Percentiles rank a stretch among this genome's conserved stretches.
These are phyloP conservation scores for Sinodicranocentrus sp. DNA, from an alignment of 2,888 invertebrate genomes.

Conservation along the genomic window DNA sequence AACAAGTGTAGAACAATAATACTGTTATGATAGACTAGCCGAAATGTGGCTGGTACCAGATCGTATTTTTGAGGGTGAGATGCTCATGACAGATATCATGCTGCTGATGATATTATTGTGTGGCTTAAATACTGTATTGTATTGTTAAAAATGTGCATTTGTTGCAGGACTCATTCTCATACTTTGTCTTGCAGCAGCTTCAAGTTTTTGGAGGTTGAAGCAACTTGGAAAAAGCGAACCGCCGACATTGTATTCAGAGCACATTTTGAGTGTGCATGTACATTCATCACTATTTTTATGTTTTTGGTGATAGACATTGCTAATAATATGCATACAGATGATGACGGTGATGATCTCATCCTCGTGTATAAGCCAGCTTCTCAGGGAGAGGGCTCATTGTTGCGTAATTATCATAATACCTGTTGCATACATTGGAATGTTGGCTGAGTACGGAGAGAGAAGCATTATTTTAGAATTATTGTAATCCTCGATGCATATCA, in stretches of 20 bases:
- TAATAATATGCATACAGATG: constrained; percentile 54
- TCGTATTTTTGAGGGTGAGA: constrained; percentile 21
- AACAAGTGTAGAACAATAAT: constrained; percentile 12
- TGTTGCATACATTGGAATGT: not conserved
- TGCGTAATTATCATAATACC: constrained; percentile 26
- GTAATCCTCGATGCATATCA: constrained; percentile 2
- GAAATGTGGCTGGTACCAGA: not conserved
- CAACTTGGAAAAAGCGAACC: constrained; percentile 12
- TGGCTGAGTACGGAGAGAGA: not conserved
- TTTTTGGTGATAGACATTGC: constrained; percentile 44
- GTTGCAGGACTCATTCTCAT: not conserved
- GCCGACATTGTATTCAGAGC: not conserved
- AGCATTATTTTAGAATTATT: constrained; percentile 28
- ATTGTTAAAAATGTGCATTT: constrained; percentile 21
- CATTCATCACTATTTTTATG: constrained; percentile 53
- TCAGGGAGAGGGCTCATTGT: constrained; percentile 7
- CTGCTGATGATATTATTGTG: constrained; percentile 21
- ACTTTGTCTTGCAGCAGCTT: constrained; percentile 2
- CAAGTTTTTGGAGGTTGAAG: no score
- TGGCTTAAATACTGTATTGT: constrained; percentile 19
- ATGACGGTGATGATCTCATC: constrained; percentile 49
- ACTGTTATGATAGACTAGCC: constrained; percentile 12
- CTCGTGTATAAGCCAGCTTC: not conserved
- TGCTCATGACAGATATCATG: constrained; percentile 41
- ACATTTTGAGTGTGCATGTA: not conserved